Conservation (phyloP, 2,113 vertebrate species). For the Dolichotis patagonum region DNA sequence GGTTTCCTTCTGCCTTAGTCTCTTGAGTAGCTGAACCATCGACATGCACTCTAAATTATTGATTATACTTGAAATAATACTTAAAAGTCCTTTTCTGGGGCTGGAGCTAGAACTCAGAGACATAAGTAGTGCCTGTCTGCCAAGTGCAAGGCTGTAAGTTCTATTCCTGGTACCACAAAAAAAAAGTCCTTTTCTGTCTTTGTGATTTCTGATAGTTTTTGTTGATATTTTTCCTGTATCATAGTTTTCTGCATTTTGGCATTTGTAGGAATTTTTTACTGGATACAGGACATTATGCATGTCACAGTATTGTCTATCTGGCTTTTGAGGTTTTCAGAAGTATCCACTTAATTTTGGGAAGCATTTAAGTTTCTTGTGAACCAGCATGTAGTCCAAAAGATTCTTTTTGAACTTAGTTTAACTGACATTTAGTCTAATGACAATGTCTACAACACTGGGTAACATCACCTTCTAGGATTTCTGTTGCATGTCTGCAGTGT, state of each 20-base stretch:
- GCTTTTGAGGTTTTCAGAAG: slow-evolving; percentile 3
- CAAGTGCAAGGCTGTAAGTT: too few relatives aligned
- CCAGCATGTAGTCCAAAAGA: not conserved
- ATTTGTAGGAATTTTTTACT: not conserved
- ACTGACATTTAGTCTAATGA: not conserved
- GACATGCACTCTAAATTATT: not conserved
- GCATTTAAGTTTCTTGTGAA: not conserved
- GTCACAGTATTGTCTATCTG: not conserved
- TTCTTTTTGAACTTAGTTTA: not conserved
- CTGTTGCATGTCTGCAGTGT: not conserved
- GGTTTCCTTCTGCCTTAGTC: not conserved
- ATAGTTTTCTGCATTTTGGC: not conserved
- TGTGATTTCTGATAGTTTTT: not conserved
- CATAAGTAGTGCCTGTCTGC: too few relatives aligned
- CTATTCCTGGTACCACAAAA: too few relatives aligned
- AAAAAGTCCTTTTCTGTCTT: not conserved
- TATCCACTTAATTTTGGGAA: not conserved
- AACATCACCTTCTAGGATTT: not conserved
- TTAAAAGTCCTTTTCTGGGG: not conserved
- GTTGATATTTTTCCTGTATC: not conserved
- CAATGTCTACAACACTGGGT: not conserved
- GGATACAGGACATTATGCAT: not conserved
- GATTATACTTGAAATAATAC: not conserved
- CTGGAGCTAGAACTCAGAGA: too few relatives aligned
- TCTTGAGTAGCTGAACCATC: not conserved